Base-by-base conservation (phyloP, 1,140 invertebrate genomes). In the Aphaenogaster ashmeadi region DNA sequence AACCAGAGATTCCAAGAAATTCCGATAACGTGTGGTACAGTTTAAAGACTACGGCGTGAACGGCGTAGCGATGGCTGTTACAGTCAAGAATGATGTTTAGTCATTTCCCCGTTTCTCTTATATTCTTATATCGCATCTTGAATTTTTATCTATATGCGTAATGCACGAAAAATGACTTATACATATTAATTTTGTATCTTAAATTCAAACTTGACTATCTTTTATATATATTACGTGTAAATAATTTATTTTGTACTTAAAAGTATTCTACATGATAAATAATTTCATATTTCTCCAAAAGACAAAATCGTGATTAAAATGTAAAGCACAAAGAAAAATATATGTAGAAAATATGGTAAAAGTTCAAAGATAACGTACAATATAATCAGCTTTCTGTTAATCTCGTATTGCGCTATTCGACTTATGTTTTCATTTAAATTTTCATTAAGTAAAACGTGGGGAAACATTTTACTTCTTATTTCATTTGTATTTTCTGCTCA, bases 1-100 rank as follows among this genome's bases (percentile, higher is more conserved):
- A 83, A 90, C 87, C 77, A 86, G 83, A 87, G 72, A 85, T 83
- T 90, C 58, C 71, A 90, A 91, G 90, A 90, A 91, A 90, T 91
- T 88, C 83, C 87, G 50, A 90, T 88, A 90, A 87, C 67, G 77
- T 79, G 89, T 66, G 84, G 21, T 54, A 58, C 62, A 75, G 87
- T 78, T 86, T 75, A 58, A 83, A 83, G 79, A 87, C 64, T 72
- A 38, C 33, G 50, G 50, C 54, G 58, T 54, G 71, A 84, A 56
- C 33, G 36, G n/a, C 13, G n/a, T 47, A 69, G 47, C 4, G 47
- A 69, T 11, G 27, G 9, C 54, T n/a, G 21, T 27, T 36, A 38
- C 7, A 38, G 15, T 27, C 6, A 21, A 72, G 38, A 56, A n/a
- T 58, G 41, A 74, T 36, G 41, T 47, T 47, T 36, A 58, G 18